Evolutionary conservation across 2,888 invertebrate genomes (phyloP), one percentile per base, ranked within the genome.

Genomic region (Drosophila stalkeri): DNA sequence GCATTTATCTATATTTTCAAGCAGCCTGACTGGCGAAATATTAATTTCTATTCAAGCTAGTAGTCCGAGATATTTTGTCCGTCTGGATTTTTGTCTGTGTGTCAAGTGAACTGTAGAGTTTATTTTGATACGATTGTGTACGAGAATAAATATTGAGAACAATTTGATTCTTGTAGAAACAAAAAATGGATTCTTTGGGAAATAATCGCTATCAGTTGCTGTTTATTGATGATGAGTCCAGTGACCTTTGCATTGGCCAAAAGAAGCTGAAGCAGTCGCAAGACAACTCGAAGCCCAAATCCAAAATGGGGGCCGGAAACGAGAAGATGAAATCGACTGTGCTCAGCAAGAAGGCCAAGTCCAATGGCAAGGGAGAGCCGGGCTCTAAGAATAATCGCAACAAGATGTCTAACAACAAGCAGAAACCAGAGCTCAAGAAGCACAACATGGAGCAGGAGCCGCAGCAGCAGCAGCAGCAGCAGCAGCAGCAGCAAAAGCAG

Each of bases 121-220:
- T 51, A 44, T 20, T 65, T 33, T 0, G 14, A 35, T 18, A 33
- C 43, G 56, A 12, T 51, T 55, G 41, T 18, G 23, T 60, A 23
- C 43, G 18, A 20, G 16, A 43, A 14, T 11, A 57, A 41, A 54
- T 23, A 52, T 54, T 41, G 12, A 43, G 14, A 7, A 65, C 37
- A 43, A 51, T 4, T 33, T 51, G 41, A 39, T 43, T 35, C 23
- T 47, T 12, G 5, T 41, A 9, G 12, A 44, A 2, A 16, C 16
- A 54, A 8, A 60, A 62, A 47, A 39, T 79, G 80, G 47, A 63
- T 27, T 41, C 12, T 16, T 37, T 71, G 27, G 18, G 16, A 7
- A 65, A 76, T 2, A 78, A 80, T 33, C 71, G 59, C 65, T 76
- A 62, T 54, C 49, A 76, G 7, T 23, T 80, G 65, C 56, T 80